Evolutionary conservation across 2,797 vertebrate species (phyloP), one percentile per base, ranked within the genome.

Genomic region (Acanthurus tractus): DNA sequence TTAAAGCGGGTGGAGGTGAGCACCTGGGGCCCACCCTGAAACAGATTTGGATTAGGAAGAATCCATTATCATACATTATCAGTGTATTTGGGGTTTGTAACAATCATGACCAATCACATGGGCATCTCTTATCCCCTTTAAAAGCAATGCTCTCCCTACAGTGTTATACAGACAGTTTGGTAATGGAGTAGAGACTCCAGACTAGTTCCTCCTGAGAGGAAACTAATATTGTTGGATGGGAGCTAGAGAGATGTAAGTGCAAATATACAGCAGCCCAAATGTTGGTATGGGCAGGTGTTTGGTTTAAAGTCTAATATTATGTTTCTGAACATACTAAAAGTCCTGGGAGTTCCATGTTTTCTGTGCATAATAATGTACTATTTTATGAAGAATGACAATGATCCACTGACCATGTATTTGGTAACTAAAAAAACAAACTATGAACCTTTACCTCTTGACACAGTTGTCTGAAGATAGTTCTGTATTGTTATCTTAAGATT

Each of bases 21-120:
- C 83, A 89, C 86, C 85, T 79, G 79, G 61, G 79, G 74, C 79
- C 76, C 69, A 76, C 50, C 68, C 44, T 40, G 58, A 81, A 73
- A 81, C 81, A 83, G 68, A 78, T 83, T 84, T 87, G 84, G 89
- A 89, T 88, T 87, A 88, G 82, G 84, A 73, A 72, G 74, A 89
- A 86, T 48, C 91, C 88, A 92, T 92, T 92, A 93, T 84, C 84
- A 90, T 87, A 83, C 88, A 90, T 92, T 88, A 92, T 86, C 70
- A 56, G 65, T 79, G 63, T 88, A 85, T 91, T 81, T 84, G 79
- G 82, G 80, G 55, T 82, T 84, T 77, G 83, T 80, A 88, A 86
- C 78, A 74, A 74, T 83, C 59, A 69, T 55, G 53, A 68, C 61
- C 81, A 86, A 91, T 86, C 87, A 81, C 89, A 85, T 68, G 90